Percentiles rank a stretch among this genome's conserved stretches.
Conservation (phyloP, 2,113 vertebrate genomes). For the Plotosus lineatus region DNA sequence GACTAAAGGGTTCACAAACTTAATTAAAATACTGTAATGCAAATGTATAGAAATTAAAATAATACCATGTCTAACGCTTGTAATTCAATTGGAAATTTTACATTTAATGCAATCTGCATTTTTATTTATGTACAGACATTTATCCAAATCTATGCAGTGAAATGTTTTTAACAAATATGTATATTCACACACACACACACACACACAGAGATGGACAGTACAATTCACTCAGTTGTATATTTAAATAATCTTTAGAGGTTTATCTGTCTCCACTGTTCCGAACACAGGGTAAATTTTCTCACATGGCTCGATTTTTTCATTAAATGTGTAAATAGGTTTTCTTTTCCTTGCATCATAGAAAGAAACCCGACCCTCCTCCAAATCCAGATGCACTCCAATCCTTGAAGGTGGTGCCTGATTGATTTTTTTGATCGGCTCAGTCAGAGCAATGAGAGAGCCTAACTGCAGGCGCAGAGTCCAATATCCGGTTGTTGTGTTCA, state of each 20-base stretch:
- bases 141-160: no score
- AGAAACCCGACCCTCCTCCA: slow-evolving; percentile 50
- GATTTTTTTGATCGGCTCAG: slow-evolving; percentile 48
- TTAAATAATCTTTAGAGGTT: slow-evolving; percentile 40
- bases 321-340: slow-evolving; percentile 54
- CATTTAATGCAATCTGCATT: no score
- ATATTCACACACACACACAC: no score
- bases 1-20: no score
- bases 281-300: slow-evolving; percentile 56
- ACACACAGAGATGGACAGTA: no score
- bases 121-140: no score
- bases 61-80: no score
- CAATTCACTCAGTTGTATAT: no score
- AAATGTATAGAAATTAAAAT: no score
- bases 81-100: no score
- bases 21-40: no score
- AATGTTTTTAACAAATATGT: no score
- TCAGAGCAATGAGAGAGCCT: slow-evolving; percentile 44
- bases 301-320: slow-evolving; percentile 20
- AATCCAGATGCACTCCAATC: slow-evolving; percentile 55
- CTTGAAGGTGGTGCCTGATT: slow-evolving; percentile 26
- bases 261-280: slow-evolving; percentile 54
- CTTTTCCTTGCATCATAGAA: slow-evolving; percentile 54
- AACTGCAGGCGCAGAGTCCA: slow-evolving; percentile 58
- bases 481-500: slow-evolving; percentile 49